Evolutionary conservation across 2,888 invertebrate genomes (phyloP), one percentile per base, ranked within the genome.

Genomic region (Parnassius mnemosyne): DNA sequence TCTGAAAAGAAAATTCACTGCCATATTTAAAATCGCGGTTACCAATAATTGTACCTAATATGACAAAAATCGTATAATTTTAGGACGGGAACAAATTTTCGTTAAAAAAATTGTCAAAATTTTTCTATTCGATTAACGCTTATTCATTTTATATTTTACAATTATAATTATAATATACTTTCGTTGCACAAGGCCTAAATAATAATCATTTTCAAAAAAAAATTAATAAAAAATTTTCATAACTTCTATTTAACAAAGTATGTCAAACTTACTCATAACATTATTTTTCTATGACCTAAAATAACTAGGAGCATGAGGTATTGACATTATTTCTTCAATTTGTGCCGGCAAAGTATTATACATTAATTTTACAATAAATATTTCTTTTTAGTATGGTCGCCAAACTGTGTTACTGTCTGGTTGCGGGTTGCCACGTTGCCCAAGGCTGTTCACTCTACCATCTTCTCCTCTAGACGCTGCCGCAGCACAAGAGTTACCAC

Each of bases 351-450:
- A 16, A 50, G 9, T 12, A 47, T 44, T 13, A 3, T 5, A 52
- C 52, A 13, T 16, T 7, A 47, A n/a, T 57, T 25, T 46, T 10
- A 47, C 52, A 44, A 3, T 76, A 73, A 69, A 68, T 43, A 43
- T 11, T 65, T 68, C 70, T 60, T 72, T 81, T 90, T 92, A 95
- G 91, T 95, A 95, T 70, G 95, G 95, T 84, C 95, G 91, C 95
- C 95, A 96, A 59, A 95, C 95, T 53, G 95, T 94, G 78, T 95
- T 94, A 69, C 93, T 92, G 66, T 93, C 93, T 65, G 93, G 93
- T 70, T 93, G 93, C 16, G 92, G 93, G 68, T 93, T 93, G n/a
- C 93, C 93, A 69, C 93, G 84, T 70, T 92, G 93, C 43, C 91
- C 92, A 46, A 92, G 77, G 69, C 83, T 91, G 68, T 87, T 91